These are phyloP conservation scores for Cisticola juncidis DNA, from an alignment of 2,113 vertebrate genomes.

Conservation along the genomic window DNA sequence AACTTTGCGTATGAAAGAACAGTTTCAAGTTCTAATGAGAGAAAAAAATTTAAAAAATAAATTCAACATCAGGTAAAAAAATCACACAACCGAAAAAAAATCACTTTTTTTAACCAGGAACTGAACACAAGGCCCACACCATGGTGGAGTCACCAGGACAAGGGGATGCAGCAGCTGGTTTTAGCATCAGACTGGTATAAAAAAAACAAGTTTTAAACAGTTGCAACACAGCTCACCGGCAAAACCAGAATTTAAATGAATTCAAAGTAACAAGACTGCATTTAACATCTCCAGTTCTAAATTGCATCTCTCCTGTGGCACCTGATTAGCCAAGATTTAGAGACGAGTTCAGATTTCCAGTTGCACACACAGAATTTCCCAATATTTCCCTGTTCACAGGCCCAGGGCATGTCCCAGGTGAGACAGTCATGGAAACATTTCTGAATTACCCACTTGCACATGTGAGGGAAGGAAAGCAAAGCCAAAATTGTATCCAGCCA, in stretches of 20 bases:
- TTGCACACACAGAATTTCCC: neutral
- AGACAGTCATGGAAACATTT: neutral
- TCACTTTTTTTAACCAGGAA: neutral
- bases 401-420: neutral
- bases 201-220: neutral
- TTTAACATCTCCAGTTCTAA: neutral
- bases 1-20: constrained; percentile 45
- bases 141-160: neutral
- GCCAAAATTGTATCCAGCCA: neutral
- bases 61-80: constrained; percentile 47
- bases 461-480: neutral
- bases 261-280: neutral
- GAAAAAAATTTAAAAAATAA: constrained; percentile 47
- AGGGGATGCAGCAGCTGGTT: neutral
- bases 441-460: neutral
- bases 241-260: neutral
- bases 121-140: neutral
- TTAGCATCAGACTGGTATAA: neutral
- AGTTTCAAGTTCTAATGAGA: constrained; percentile 41
- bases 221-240: neutral
- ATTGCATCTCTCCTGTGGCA: neutral
- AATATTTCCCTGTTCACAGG: rapidly evolving
- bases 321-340: neutral
- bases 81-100: neutral
- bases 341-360: neutral